A percentile compares a stretch with the other conserved stretches of the same genome.
Evolutionary conservation across 2,113 vertebrate genomes (phyloP).

Genomic region (Lasiurus borealis): DNA sequence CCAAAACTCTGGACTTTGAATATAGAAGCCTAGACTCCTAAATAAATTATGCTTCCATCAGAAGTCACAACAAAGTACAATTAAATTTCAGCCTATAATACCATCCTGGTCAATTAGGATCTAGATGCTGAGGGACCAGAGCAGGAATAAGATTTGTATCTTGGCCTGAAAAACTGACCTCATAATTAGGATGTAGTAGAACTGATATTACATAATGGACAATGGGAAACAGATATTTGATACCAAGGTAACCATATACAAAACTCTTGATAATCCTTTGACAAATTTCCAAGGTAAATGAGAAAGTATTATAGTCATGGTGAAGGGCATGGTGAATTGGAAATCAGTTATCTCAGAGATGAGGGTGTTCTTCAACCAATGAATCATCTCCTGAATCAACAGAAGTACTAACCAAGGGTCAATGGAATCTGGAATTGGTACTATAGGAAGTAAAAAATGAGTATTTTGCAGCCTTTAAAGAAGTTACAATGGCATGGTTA

Average conservation of each 20-base stretch:
- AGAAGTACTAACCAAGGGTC: neutral
- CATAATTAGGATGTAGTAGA: neutral
- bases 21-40: neutral
- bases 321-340: neutral
- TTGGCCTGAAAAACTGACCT: neutral
- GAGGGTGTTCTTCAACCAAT: neutral
- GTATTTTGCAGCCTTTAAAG: neutral
- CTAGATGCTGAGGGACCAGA: neutral
- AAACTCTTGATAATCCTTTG: neutral
- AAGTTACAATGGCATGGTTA: neutral
- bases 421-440: neutral
- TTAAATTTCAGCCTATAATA: neutral
- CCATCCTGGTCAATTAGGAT: neutral
- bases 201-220: neutral
- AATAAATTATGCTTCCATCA: neutral
- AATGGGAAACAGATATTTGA: neutral
- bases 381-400: neutral
- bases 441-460: neutral
- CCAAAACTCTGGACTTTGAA: neutral
- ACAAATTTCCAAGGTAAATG: neutral
- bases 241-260: neutral
- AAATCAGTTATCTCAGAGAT: neutral
- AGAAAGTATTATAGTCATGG: too few relatives aligned
- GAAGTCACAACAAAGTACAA: neutral
- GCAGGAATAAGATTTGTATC: neutral